Evolutionary conservation across 2,888 invertebrate genomes (phyloP).

Genomic region (Ceramica pisi): DNA sequence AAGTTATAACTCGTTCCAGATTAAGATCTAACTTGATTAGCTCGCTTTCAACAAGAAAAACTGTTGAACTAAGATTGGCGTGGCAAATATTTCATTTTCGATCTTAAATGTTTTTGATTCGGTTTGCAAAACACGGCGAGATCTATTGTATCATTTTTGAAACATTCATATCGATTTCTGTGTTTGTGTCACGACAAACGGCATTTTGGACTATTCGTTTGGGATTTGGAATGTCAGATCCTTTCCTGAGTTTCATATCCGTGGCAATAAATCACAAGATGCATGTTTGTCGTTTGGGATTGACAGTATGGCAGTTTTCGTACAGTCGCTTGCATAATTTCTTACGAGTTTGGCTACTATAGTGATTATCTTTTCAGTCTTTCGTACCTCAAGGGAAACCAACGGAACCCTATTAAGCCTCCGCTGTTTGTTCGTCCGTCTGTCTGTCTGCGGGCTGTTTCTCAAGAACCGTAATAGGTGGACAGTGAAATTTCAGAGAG

Average conservation of each 20-base stretch:
- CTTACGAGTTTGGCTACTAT: not conserved
- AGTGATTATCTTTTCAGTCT: not conserved
- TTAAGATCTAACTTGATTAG: constrained; percentile 31
- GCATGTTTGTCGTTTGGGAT: constrained; percentile 20
- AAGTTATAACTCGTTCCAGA: constrained; percentile 50
- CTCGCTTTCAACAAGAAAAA: constrained; percentile 35
- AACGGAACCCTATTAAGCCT: no score
- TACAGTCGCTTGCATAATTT: not conserved
- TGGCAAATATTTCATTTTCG: constrained; percentile 14
- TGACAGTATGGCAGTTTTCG: constrained; percentile 7
- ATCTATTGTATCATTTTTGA: constrained; percentile 1
- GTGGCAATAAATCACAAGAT: constrained; percentile 40
- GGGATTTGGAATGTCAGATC: constrained; percentile 30
- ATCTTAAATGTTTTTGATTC: not conserved
- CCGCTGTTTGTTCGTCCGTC: no score
- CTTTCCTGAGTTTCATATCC: constrained; percentile 41
- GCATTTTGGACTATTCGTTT: constrained; percentile 32
- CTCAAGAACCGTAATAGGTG: no score
- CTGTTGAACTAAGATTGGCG: constrained; percentile 29
- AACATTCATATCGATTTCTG: constrained; percentile 11
- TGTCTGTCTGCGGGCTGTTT: no score
- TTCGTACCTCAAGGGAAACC: not conserved
- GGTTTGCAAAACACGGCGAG: not conserved
- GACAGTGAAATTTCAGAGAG: no score
- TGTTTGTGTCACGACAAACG: constrained; percentile 22